Percentiles rank a stretch among this genome's conserved stretches.
phyloP scores from a whole-genome alignment of 2,113 vertebrate genomes.

The Scytalopus superciliaris region DNA sequence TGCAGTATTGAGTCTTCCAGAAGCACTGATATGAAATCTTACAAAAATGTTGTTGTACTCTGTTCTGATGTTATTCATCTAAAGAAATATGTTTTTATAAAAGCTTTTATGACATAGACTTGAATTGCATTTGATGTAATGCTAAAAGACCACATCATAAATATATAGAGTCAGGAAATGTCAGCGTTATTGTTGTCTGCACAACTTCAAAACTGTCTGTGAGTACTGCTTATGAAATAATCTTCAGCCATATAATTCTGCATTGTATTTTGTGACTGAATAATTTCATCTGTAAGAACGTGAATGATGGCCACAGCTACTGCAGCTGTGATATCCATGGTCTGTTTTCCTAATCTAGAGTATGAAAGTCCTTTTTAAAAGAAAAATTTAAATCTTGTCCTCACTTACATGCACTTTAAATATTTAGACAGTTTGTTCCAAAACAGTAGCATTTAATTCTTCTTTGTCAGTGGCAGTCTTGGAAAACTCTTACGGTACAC shows the following conservation, averaged over 20 bases:
- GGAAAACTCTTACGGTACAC: not conserved
- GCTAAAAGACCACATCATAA: not conserved
- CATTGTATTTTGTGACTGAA: not conserved
- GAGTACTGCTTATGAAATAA: not conserved
- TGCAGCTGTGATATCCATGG: not conserved
- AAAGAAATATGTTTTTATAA: not conserved
- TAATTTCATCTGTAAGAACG: not conserved
- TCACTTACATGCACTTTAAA: not conserved
- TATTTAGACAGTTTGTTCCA: slow-evolving; percentile 47
- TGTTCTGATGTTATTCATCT: not conserved
- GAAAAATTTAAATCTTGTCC: not conserved
- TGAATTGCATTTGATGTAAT: not conserved
- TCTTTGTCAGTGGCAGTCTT: not conserved
- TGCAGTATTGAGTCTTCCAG: not conserved
- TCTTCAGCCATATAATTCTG: not conserved
- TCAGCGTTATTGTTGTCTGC: not conserved
- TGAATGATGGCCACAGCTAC: not conserved
- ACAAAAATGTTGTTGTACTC: not conserved
- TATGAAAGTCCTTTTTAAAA: not conserved
- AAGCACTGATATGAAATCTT: not conserved
- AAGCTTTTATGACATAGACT: not conserved
- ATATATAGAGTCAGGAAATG: not conserved
- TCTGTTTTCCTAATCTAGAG: not conserved
- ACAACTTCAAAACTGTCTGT: not conserved
- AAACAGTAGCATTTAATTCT: slow-evolving; percentile 23